phyloP scores from a whole-genome alignment of 2,888 invertebrate genomes.

The Pristionchus japonicus region DNA sequence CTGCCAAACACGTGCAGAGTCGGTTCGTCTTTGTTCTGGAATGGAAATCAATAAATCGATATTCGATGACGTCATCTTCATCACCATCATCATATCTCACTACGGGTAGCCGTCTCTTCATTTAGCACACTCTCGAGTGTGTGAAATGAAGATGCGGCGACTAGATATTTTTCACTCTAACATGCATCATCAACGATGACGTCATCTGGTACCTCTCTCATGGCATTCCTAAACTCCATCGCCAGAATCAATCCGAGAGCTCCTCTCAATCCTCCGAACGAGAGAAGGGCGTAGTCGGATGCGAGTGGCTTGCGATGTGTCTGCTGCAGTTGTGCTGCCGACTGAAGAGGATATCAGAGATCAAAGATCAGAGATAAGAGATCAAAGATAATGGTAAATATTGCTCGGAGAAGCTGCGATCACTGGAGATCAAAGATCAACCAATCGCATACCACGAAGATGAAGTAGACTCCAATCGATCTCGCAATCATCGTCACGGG shows the following conservation, averaged over 20 bases:
- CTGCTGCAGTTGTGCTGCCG: not conserved
- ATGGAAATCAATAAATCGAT: too few species aligned
- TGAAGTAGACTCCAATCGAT: not conserved
- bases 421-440: not conserved
- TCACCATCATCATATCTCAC: not conserved
- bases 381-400: not conserved
- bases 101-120: not conserved
- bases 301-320: slow-evolving; percentile 37
- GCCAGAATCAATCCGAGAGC: slow-evolving; percentile 81
- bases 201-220: slow-evolving; percentile 2
- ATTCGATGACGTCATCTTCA: not conserved
- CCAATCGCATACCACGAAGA: not conserved
- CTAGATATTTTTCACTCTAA: too few species aligned
- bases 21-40: not conserved
- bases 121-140: not conserved
- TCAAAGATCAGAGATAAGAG: not conserved
- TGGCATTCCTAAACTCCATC: slow-evolving; percentile 77
- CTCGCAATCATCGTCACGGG: slow-evolving; percentile 17
- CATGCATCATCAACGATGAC: slow-evolving; percentile 18
- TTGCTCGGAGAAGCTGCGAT: not conserved
- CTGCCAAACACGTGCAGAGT: not conserved
- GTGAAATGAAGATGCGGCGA: not conserved
- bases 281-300: slow-evolving; percentile 77
- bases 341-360: not conserved
- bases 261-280: slow-evolving; percentile 82